Evolutionary conservation across 2,113 vertebrate species (phyloP).

Genomic region (Passerina amoena): DNA sequence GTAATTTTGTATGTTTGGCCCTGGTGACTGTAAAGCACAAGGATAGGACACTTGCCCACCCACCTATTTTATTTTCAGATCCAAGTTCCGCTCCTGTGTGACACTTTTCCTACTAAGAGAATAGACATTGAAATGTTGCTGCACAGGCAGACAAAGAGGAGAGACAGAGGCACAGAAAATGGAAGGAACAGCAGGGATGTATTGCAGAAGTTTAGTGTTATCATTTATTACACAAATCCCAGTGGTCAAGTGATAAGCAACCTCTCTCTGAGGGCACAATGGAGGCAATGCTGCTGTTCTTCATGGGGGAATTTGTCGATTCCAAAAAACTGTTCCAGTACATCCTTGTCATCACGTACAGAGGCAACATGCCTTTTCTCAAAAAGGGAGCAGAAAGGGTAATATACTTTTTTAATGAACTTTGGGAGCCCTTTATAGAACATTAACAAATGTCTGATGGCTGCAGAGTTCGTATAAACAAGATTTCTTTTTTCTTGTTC

Average conservation of each 20-base stretch:
- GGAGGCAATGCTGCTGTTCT: not conserved
- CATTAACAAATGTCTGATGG: not conserved
- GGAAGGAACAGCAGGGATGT: not conserved
- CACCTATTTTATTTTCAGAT: not conserved
- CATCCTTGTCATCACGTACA: not conserved
- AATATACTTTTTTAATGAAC: conserved; percentile 4
- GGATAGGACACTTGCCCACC: not conserved
- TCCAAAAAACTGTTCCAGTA: not conserved
- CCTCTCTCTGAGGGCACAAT: not conserved
- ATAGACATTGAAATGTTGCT: not conserved
- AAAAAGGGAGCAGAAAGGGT: not conserved
- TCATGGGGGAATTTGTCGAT: not conserved
- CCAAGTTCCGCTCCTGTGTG: not conserved
- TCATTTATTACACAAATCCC: not conserved
- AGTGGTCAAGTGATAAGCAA: not conserved
- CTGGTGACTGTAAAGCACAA: not conserved
- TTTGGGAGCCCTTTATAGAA: not conserved
- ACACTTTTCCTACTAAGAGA: not conserved
- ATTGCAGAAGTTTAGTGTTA: not conserved
- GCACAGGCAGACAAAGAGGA: not conserved
- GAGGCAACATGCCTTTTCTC: not conserved
- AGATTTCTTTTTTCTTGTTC: not conserved
- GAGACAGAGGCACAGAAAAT: not conserved
- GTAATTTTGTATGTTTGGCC: not conserved
- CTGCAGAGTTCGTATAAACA: not conserved